Base-by-base conservation (phyloP, 2,113 vertebrate species). In the Scomber japonicus region DNA sequence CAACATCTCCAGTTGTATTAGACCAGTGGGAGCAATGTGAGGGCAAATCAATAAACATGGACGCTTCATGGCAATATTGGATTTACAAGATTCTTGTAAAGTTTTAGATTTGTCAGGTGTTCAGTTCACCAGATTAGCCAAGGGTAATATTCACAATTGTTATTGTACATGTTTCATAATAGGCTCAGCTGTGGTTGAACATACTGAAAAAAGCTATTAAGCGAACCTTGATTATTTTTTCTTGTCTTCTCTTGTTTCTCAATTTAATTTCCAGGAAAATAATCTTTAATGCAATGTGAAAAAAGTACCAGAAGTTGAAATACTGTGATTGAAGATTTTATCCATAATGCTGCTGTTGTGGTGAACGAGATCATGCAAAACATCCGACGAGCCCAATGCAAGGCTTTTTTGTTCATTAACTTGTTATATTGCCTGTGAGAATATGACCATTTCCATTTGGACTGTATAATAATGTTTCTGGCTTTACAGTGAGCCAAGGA, bases 41-140 rank as follows among this genome's bases (percentile, higher is more conserved):
- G 24, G 24, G 66, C 14, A 51, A 64, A 57, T 71, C 51, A 64
- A 57, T 65, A 27, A 70, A 24, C 6, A 4, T 13, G 24, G 21
- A 3, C n/a, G 5, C 24, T 44, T 61, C 12, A 61, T 44, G 9
- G 35, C 40, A 61, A 44, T 44, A 19, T 11, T 40, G 30, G 59
- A 44, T 44, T 7, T 44, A 60, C 11, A 8, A 61, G 31, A 44
- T 4, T 19, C 19, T 44, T 12, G 35, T 9, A 40, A 40, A 9
- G 35, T 40, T 40, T 40, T 40, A 40, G 8, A 59, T 59, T 59
- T 35, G 6, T 59, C 8, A 16, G 30, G 15, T 11, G 16, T 35
- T 57, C 17, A 35, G 17, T 27, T 56, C 54, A 56, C 21, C 27
- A 8, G 27, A 27, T 35, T 35, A 17, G 15, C 1, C 16, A 59